Percentiles rank a stretch among this genome's conserved stretches.
phyloP scores from a whole-genome alignment of 2,888 invertebrate genomes.

The Caenorhabditis auriculariae region DNA sequence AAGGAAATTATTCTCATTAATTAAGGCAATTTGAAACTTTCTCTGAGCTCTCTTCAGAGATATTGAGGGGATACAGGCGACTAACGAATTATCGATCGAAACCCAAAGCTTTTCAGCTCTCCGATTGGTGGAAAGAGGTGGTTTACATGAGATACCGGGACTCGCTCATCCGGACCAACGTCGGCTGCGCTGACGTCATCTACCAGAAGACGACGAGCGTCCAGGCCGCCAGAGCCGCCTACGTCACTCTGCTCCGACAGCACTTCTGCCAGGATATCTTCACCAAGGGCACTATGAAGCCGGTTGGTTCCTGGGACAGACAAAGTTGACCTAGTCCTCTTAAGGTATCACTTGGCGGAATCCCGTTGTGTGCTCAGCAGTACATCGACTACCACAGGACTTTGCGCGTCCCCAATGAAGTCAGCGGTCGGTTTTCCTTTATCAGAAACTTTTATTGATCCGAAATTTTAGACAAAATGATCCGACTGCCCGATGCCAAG shows the following conservation, averaged over 20 bases:
- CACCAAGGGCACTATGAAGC: constrained; percentile 41
- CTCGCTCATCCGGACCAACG: constrained; percentile 49
- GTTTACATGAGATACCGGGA: constrained; percentile 55
- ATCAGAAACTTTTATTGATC: not conserved
- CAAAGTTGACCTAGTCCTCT: not conserved
- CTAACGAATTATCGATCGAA: too few species aligned
- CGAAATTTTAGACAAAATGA: constrained; percentile 29
- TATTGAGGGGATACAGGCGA: too few species aligned
- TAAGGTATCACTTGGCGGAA: constrained; percentile 64
- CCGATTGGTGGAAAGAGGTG: constrained; percentile 58
- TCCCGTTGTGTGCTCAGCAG: constrained; percentile 94
- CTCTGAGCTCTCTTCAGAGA: too few species aligned
- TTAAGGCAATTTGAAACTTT: too few species aligned
- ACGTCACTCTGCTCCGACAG: constrained; percentile 39
- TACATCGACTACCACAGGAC: constrained; percentile 95
- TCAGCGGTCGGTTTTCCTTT: constrained; percentile 13
- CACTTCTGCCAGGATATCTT: constrained; percentile 46
- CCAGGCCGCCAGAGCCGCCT: constrained; percentile 55
- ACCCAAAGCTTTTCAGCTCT: constrained; percentile 24
- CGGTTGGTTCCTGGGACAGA: constrained; percentile 12
- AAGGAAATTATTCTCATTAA: too few species aligned
- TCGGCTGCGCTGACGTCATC: constrained; percentile 50
- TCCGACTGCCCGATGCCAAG: constrained; percentile 38
- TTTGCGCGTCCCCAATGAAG: constrained; percentile 76
- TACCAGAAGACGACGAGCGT: constrained; percentile 37